These are phyloP conservation scores for Petrolisthes cinctipes DNA, from an alignment of 2,888 invertebrate genomes.

Conservation along the genomic window DNA sequence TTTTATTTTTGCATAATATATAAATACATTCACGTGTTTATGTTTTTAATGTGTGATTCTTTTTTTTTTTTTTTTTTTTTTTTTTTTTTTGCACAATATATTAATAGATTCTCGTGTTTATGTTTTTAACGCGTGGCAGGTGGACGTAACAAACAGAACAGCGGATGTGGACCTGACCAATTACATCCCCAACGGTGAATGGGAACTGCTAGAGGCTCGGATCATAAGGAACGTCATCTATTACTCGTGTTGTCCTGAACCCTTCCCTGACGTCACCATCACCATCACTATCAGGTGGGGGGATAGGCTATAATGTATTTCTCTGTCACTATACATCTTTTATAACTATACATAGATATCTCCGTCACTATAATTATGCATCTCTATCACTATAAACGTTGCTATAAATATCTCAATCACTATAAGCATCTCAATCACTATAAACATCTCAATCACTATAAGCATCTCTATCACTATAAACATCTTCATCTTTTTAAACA, in stretches of 20 bases:
- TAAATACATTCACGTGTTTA: too few species aligned
- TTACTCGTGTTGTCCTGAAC: conserved; percentile 73
- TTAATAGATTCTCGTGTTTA: neutral
- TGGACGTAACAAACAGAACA: conserved; percentile 70
- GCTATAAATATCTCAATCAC: neutral
- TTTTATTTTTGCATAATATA: too few species aligned
- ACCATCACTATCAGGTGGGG: conserved; percentile 68
- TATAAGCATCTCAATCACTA: neutral
- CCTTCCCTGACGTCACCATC: conserved; percentile 75
- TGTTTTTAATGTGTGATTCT: too few species aligned
- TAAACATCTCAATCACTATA: too few species aligned
- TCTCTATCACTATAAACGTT: neutral
- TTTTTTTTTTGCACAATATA: too few species aligned
- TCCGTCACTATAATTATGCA: conserved; percentile 10
- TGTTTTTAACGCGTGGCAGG: too few species aligned
- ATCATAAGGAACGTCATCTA: conserved; percentile 71
- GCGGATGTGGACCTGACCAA: conserved; percentile 72
- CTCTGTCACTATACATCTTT: neutral
- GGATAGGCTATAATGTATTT: neutral
- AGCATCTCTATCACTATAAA: too few species aligned
- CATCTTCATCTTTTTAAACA: too few species aligned
- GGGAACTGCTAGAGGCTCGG: conserved; percentile 73
- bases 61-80: too few species aligned
- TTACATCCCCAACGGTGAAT: conserved; percentile 75
- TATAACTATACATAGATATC: neutral